Conservation (phyloP, 2,797 vertebrate genomes). For the Petrocephalus sullivani region DNA sequence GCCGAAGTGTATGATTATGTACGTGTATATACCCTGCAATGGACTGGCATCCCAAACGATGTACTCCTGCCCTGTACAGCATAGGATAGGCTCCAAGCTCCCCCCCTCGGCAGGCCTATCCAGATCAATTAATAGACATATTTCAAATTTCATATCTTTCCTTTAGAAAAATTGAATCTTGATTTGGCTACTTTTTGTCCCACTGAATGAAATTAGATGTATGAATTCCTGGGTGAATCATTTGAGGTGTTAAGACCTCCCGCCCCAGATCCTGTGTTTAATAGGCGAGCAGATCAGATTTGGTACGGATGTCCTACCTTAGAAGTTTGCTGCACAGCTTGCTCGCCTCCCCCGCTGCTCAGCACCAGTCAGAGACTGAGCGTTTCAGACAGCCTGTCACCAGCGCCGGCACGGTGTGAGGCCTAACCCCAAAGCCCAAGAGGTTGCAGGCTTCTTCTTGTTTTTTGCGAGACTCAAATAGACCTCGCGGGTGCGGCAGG, state of each 20-base stretch:
- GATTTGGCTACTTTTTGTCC: background rate
- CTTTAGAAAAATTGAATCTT: background rate
- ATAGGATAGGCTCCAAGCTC: background rate
- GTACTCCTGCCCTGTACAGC: background rate
- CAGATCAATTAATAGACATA: background rate
- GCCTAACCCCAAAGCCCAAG: background rate
- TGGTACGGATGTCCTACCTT: slow-evolving; percentile 2
- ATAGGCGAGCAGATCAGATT: background rate
- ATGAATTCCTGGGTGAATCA: background rate
- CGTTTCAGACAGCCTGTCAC: background rate
- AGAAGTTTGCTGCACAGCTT: background rate
- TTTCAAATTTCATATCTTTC: background rate
- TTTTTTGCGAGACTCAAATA: background rate
- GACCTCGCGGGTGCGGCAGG: background rate
- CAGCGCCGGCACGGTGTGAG: background rate
- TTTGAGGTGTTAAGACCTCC: background rate
- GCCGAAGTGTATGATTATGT: background rate
- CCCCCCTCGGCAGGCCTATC: background rate
- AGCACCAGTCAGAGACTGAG: background rate
- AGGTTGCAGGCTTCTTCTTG: background rate
- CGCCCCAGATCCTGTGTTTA: background rate
- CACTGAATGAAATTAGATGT: background rate
- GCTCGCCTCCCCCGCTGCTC: background rate
- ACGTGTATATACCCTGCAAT: background rate
- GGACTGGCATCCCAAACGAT: background rate